Evolutionary conservation across 92 coral and sea anemone species (phyloP), one percentile per base, ranked within the genome.

Genomic region (Meandrina meandrites): DNA sequence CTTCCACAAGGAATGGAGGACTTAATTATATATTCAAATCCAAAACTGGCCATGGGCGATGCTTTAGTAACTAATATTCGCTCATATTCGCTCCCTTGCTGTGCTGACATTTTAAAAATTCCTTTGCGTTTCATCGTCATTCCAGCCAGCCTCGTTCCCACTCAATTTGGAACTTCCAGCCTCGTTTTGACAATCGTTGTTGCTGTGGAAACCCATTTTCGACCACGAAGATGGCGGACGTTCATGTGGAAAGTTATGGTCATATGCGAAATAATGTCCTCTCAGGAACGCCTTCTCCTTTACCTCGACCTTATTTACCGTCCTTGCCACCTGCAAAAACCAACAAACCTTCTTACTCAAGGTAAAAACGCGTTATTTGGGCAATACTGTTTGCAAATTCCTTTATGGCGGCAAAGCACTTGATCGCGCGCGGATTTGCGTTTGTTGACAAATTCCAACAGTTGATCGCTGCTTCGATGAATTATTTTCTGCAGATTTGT

Each of bases 261-360:
- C 75, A 82, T 62, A 58, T 92, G 87, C 57, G 71, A 62, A 90
- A 87, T 40, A 88, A 89, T 76, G 89, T 94, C 75, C 69, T 94
- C 64, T 87, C 94, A 42, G 98, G 99, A n/a, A 89, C 95, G 14
- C 98, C 98, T 45, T 91, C 99, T 34, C 99, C 99, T 40, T 86
- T 96, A 71, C 99, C 99, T 68, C 93, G 95, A 32, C 99, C 99
- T 17, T 96, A 96, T 93, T 84, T 96, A 84, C 99, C 99, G 22
- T 89, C 99, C 34, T 83, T 96, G 50, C 99, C 99, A 56, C 99
- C 99, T 40, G 74, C 76, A 7, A 96, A 93, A 84, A 94, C 98
- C 53, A 91, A 88, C 57, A 96, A 93, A 76, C 96, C 93, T 37
- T 96, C 99, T 31, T 96, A 96, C 70, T 93, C 94, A 75, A 91